A percentile compares a stretch with the other conserved stretches of the same genome.
Evolutionary conservation across 2,113 vertebrate species (phyloP).

Genomic region (Cottus gobio): DNA sequence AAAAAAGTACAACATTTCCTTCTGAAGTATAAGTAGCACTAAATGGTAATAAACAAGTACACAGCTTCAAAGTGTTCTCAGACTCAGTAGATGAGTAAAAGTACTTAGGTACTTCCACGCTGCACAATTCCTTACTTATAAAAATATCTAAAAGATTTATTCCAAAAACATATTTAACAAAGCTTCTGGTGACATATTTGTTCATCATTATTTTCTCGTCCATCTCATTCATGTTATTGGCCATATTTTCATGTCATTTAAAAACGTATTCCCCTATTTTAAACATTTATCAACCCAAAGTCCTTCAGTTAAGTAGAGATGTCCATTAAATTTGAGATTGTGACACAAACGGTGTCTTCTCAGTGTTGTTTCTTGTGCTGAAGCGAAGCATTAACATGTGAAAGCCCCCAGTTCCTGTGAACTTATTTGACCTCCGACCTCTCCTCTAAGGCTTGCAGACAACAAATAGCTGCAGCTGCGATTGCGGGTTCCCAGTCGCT

Average conservation of each 20-base stretch:
- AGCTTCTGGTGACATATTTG: not conserved
- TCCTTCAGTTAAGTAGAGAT: constrained; percentile 33
- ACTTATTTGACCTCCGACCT: constrained; percentile 89
- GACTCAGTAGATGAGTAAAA: not conserved
- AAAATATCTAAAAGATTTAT: not conserved
- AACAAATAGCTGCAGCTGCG: constrained; percentile 88
- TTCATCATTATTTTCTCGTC: not conserved
- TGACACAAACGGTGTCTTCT: constrained; percentile 21
- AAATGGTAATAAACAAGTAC: not conserved
- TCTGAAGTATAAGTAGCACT: not conserved
- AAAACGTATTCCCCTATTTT: constrained; percentile 3
- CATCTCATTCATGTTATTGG: not conserved
- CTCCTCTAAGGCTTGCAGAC: constrained; percentile 78
- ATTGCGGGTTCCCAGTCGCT: constrained; percentile 65
- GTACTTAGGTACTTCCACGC: not conserved
- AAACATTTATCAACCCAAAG: not conserved
- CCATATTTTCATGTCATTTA: constrained; percentile 21
- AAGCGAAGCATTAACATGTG: constrained; percentile 85
- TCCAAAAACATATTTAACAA: not conserved
- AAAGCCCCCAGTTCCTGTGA: constrained; percentile 87
- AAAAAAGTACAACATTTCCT: not conserved
- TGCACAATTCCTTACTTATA: not conserved
- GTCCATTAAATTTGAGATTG: constrained; percentile 54
- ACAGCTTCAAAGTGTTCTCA: not conserved
- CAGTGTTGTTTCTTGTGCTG: constrained; percentile 54